Evolutionary conservation across 2,113 vertebrate species (phyloP).

Genomic region (Podilymbus podiceps): DNA sequence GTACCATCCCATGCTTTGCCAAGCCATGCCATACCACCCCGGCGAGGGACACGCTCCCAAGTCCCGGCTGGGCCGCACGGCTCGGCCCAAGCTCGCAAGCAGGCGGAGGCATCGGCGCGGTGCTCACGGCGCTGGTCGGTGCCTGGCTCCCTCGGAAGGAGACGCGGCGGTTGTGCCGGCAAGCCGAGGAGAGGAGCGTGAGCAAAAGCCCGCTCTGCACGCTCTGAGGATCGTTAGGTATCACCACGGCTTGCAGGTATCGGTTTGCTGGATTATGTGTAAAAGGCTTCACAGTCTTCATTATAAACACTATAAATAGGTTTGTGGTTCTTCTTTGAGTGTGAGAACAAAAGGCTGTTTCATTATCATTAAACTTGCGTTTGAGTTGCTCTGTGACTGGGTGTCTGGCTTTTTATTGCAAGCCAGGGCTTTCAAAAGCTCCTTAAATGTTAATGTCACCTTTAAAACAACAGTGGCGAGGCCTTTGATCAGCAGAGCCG

Average conservation of each 20-base stretch:
- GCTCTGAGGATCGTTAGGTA: neutral
- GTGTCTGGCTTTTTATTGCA: conserved; percentile 66
- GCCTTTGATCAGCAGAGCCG: conserved; percentile 51
- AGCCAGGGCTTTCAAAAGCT: conserved; percentile 59
- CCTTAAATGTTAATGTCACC: conserved; percentile 49
- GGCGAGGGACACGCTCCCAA: rapidly evolving
- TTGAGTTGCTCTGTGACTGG: conserved; percentile 10
- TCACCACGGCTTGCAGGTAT: neutral
- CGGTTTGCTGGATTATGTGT: neutral
- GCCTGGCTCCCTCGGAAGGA: neutral
- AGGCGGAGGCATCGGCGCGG: rapidly evolving
- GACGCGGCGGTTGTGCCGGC: rapidly evolving
- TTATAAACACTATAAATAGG: conserved; percentile 46
- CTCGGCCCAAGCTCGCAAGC: neutral
- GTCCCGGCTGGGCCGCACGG: rapidly evolving
- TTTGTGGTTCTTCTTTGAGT: conserved; percentile 58
- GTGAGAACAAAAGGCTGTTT: conserved; percentile 65
- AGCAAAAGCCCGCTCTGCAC: neutral
- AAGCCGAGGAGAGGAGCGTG: neutral
- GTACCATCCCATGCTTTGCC: neutral
- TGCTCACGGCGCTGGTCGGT: rapidly evolving
- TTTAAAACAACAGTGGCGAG: conserved; percentile 32
- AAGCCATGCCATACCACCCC: rapidly evolving
- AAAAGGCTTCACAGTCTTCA: conserved; percentile 7
- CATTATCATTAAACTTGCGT: conserved; percentile 63